These are phyloP conservation scores for Litocranius walleri DNA, from an alignment of 2,113 vertebrate genomes.

Conservation along the genomic window DNA sequence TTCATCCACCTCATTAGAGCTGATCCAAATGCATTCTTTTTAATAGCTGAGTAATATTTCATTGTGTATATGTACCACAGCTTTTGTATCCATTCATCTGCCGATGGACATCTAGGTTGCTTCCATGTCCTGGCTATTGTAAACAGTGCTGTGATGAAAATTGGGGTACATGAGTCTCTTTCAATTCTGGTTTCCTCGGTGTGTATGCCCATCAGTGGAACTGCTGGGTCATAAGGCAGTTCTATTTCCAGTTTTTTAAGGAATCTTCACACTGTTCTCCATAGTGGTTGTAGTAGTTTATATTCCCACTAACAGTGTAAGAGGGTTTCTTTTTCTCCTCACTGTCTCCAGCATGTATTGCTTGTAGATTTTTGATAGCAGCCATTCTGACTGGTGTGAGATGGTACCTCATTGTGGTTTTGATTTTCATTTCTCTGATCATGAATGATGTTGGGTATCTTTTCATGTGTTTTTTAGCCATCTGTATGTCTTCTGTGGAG, in stretches of 20 bases:
- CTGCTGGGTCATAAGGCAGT: not conserved
- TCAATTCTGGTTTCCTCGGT: not conserved
- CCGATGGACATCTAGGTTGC: not conserved
- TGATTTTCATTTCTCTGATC: not conserved
- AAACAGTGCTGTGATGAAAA: not conserved
- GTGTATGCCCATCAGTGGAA: not conserved
- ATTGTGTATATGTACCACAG: not conserved
- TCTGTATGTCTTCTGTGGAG: not conserved
- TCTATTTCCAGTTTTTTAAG: not conserved
- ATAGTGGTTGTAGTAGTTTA: not conserved
- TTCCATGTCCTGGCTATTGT: not conserved
- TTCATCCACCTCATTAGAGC: not conserved
- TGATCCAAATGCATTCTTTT: not conserved
- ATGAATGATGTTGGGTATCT: not conserved
- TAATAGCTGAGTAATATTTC: not conserved
- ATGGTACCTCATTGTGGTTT: not conserved
- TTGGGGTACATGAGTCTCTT: not conserved
- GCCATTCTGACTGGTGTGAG: fast-evolving
- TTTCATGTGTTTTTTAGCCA: not conserved
- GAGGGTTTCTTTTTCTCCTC: not conserved
- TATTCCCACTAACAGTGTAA: not conserved
- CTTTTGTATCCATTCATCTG: not conserved
- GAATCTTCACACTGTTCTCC: not conserved
- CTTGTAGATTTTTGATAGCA: not conserved
- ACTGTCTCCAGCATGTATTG: not conserved